A percentile compares a stretch with the other conserved stretches of the same genome.
Conservation (phyloP, 2,113 vertebrate species). For the Physeter macrocephalus region DNA sequence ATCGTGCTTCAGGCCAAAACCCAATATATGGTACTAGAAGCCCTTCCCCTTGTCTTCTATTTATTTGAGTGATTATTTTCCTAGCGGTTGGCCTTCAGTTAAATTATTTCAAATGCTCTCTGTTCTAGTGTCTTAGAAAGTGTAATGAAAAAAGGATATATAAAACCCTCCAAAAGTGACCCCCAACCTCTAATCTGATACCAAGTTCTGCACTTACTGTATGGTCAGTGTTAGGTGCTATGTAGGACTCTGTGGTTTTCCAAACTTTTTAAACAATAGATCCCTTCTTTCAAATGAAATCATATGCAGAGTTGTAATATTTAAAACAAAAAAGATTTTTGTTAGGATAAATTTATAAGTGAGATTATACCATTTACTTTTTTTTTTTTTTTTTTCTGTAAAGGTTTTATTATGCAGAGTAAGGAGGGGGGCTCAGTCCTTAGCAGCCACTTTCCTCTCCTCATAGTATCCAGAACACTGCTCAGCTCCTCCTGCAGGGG, state of each 20-base stretch:
- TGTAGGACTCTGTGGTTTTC: neutral
- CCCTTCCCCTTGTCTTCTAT: neutral
- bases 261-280: neutral
- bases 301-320: neutral
- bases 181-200: neutral
- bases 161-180: neutral
- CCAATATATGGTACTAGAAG: neutral
- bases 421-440: neutral
- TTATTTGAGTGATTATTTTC: constrained; percentile 6
- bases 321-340: neutral
- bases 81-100: neutral
- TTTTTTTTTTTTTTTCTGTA: no score
- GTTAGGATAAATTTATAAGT: neutral
- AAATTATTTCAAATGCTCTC: neutral
- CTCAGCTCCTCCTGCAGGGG: neutral
- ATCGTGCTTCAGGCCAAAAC: neutral
- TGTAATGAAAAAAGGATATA: neutral
- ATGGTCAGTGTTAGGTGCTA: neutral
- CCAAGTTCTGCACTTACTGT: neutral
- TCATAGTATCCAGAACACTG: neutral
- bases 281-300: neutral
- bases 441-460: neutral
- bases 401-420: neutral
- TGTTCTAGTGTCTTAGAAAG: neutral
- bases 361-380: neutral